These are phyloP conservation scores for Aplysina aerophoba DNA, from an alignment of 37 sponge, comb jelly and placozoan genomes.

Conservation along the genomic window DNA sequence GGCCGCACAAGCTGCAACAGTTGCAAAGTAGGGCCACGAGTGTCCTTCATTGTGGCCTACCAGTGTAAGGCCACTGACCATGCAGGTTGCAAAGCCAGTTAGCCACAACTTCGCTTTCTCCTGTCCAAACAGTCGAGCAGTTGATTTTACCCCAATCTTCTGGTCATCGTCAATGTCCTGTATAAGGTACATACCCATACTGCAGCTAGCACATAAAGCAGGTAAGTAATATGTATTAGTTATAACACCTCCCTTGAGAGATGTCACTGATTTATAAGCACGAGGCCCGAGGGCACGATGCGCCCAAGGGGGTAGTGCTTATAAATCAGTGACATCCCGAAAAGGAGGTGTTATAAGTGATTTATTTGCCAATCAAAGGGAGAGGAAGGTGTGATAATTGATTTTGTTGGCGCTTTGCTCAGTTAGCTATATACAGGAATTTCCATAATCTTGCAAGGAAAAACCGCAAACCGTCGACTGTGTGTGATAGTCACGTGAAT, in stretches of 20 bases:
- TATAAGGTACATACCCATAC: too few species aligned
- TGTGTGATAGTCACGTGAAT: too few species aligned
- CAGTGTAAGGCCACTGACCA: constrained; percentile 14
- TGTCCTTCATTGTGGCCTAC: constrained; percentile 27
- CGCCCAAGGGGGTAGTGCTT: too few species aligned
- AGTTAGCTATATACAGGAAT: too few species aligned
- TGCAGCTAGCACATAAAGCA: too few species aligned
- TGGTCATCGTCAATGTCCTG: constrained; percentile 72
- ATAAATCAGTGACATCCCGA: too few species aligned
- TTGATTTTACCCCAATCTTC: constrained; percentile 61
- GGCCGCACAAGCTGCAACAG: neutral
- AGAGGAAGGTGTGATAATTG: too few species aligned
- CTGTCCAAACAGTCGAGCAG: constrained; percentile 57
- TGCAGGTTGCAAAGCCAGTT: constrained; percentile 33
- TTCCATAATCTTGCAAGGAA: too few species aligned
- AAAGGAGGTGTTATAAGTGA: too few species aligned
- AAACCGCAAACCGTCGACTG: too few species aligned
- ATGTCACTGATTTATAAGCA: neutral
- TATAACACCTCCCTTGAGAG: neutral
- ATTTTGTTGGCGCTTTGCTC: too few species aligned
- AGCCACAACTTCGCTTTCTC: constrained; percentile 37
- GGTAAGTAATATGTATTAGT: neutral
- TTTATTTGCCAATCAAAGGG: too few species aligned
- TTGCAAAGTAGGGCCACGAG: constrained; percentile 52
- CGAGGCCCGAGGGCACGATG: neutral